phyloP scores from a whole-genome alignment of 2,888 invertebrate genomes.

The Biston betularia region DNA sequence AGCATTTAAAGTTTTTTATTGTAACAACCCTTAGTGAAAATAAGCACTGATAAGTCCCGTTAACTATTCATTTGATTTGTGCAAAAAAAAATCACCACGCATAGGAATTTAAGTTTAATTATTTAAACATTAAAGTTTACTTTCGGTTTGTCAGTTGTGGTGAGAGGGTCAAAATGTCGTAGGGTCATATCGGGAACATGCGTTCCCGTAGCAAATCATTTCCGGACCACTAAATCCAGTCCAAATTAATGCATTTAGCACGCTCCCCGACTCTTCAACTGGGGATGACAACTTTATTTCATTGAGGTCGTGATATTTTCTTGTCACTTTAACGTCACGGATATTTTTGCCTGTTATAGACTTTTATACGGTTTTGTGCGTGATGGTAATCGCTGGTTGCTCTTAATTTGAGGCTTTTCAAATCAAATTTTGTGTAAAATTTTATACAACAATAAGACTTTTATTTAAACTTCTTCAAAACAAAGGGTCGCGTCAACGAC shows the following conservation, averaged over 20 bases:
- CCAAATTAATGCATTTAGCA: constrained; percentile 86
- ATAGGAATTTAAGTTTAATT: constrained; percentile 51
- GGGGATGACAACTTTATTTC: constrained; percentile 86
- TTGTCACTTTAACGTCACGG: constrained; percentile 77
- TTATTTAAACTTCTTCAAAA: too few relatives aligned
- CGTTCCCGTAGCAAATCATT: constrained; percentile 86
- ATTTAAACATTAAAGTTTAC: constrained; percentile 56
- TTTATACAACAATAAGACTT: too few relatives aligned
- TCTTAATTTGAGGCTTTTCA: constrained; percentile 4
- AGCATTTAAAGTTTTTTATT: constrained; percentile 49
- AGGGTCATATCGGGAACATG: constrained; percentile 81
- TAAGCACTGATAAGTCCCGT: constrained; percentile 66
- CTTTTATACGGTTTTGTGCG: constrained; percentile 40
- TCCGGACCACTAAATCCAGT: constrained; percentile 86
- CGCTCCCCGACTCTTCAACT: constrained; percentile 78
- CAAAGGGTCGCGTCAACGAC: too few relatives aligned
- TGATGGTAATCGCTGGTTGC: constrained; percentile 14
- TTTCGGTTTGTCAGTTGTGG: constrained; percentile 62
- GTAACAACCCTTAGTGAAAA: constrained; percentile 73
- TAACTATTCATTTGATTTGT: constrained; percentile 63
- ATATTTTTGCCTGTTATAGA: constrained; percentile 43
- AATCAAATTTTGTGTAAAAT: background rate
- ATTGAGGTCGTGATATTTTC: constrained; percentile 82
- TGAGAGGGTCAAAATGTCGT: constrained; percentile 73
- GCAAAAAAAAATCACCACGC: constrained; percentile 33